Conservation (phyloP, 1,140 invertebrate genomes). For the Tetramorium alpestre region DNA sequence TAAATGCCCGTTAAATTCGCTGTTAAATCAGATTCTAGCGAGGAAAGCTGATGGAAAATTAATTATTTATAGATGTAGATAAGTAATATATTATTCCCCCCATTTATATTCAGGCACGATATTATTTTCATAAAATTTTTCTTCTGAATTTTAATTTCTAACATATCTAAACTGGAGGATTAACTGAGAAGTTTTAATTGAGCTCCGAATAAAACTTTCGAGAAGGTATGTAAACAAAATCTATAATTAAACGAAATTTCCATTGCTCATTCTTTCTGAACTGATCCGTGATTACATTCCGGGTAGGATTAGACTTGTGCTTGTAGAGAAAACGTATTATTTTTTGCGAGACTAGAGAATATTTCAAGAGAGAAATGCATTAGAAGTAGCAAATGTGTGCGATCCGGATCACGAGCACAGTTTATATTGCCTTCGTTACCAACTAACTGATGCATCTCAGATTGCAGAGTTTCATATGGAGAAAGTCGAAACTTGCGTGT, state of each 20-base stretch:
- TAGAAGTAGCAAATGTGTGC: neutral
- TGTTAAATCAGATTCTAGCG: neutral
- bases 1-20: neutral
- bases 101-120: neutral
- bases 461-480: conserved; percentile 59
- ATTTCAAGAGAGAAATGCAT: neutral
- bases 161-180: neutral
- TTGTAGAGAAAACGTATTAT: neutral
- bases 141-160: neutral
- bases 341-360: neutral
- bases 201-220: neutral
- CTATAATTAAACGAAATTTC: neutral
- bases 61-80: neutral
- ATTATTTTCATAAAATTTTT: neutral
- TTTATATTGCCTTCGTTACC: neutral
- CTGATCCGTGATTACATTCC: neutral
- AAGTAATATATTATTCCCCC: neutral
- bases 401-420: neutral
- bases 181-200: neutral
- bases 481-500: conserved; percentile 52
- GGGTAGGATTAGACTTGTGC: neutral
- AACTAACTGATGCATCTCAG: conserved; percentile 44
- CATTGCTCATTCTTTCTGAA: neutral
- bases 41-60: neutral
- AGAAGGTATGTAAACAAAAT: neutral